Evolutionary conservation across 2,797 vertebrate species (phyloP).

Genomic region (Cynopterus sphinx): DNA sequence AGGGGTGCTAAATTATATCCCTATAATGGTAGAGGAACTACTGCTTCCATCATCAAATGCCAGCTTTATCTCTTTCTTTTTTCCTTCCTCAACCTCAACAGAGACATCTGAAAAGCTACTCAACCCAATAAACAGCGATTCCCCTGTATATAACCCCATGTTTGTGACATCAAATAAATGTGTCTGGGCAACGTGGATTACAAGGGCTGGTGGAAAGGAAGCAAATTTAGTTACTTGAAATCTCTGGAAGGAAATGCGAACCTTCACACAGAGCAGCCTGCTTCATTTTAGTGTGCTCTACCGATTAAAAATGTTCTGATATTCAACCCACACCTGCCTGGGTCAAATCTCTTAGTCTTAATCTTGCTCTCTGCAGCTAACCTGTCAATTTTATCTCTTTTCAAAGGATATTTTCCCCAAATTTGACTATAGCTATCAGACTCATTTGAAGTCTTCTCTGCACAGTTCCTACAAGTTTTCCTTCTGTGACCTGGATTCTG

Average conservation of each 20-base stretch:
- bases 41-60: conserved; percentile 16
- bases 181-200: not conserved
- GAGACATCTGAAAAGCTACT: conserved; percentile 41
- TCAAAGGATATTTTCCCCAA: not conserved
- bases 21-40: not conserved
- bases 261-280: not conserved
- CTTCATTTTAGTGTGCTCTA: not conserved
- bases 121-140: not conserved
- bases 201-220: not conserved
- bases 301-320: conserved; percentile 10
- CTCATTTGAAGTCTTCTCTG: not conserved
- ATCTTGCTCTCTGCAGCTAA: not conserved
- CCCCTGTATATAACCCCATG: not conserved
- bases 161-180: not conserved
- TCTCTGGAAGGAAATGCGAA: not conserved
- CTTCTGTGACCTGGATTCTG: not conserved
- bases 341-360: conserved; percentile 13
- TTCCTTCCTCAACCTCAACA: not conserved
- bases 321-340: not conserved
- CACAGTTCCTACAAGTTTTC: not conserved
- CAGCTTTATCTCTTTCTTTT: conserved; percentile 44
- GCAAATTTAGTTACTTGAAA: not conserved
- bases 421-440: not conserved
- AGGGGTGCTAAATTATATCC: conserved; percentile 65
- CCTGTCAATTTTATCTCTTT: not conserved